phyloP scores from a whole-genome alignment of 2,888 invertebrate species.

The Eurois occulta region DNA sequence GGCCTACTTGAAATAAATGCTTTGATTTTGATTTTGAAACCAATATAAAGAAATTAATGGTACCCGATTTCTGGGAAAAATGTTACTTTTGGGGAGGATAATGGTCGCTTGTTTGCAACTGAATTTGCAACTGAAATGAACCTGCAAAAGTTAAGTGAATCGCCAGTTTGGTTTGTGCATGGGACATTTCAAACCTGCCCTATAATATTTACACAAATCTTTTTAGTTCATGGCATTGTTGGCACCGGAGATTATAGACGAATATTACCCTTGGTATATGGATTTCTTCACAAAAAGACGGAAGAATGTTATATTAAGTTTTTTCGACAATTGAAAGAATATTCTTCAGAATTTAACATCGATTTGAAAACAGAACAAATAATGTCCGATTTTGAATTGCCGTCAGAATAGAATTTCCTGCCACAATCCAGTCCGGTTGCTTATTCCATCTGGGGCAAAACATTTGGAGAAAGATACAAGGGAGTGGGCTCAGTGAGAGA shows the following conservation, averaged over 20 bases:
- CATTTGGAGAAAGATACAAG: neutral
- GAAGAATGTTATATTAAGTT: neutral
- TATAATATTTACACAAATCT: neutral
- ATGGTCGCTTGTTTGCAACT: conserved; percentile 9
- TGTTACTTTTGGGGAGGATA: neutral
- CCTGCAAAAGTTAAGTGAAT: too few relatives aligned
- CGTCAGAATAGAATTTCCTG: conserved; percentile 14
- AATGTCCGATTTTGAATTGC: neutral
- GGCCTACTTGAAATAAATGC: too few relatives aligned
- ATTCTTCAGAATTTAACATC: too few relatives aligned
- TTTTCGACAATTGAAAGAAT: conserved; percentile 2
- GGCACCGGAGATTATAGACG: conserved; percentile 7
- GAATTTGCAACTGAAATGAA: conserved; percentile 7
- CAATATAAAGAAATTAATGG: neutral
- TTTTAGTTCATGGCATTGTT: conserved; percentile 1
- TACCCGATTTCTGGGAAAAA: conserved; percentile 1
- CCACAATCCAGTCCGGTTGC: conserved; percentile 15
- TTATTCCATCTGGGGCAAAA: conserved; percentile 9
- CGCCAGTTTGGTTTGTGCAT: too few relatives aligned
- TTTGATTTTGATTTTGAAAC: too few relatives aligned
- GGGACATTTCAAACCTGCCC: too few relatives aligned
- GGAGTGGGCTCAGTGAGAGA: conserved; percentile 16
- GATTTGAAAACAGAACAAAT: conserved; percentile 2
- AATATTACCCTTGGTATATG: neutral
- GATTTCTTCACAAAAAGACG: conserved; percentile 3